Evolutionary conservation across 2,888 invertebrate genomes (phyloP), one percentile per base, ranked within the genome.

Genomic region (Sminthurides aquaticus): DNA sequence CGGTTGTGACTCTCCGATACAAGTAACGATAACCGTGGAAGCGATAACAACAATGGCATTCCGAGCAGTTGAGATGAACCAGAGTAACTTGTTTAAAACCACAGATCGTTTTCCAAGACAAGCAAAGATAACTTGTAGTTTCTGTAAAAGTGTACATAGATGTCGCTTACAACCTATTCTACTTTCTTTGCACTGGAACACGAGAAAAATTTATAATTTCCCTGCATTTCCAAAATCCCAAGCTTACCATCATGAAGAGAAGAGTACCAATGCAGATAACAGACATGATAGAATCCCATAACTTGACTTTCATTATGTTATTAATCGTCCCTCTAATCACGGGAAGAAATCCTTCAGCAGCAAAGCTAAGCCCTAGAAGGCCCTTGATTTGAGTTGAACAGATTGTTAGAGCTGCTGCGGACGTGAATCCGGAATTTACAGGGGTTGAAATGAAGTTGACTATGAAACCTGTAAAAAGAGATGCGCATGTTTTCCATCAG

Each of bases 11-110:
- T 82, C 79, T 76, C 83, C 81, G 52, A 81, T 79, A 76, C 86
- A 85, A 77, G 86, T 84, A 75, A 83, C 80, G 20, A 52, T 52
- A 20, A 20, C 80, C 0, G 86, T 86, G 76, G 87, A 87, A 22
- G 84, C 79, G 25, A 90, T 82, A 58, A 90, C 89, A 29, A 90
- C 85, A 48, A 89, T 80, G 70, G 90, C 89, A 79, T 90, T 90
- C 69, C 90, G 80, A 0, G 87, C 85, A 28, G 88, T 89, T 66
- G 87, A 86, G 54, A 88, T 80, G 76, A 89, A 82, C 87, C 88
- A 89, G 58, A 88, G 80, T 54, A 82, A 77, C 75, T 86, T 85
- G 54, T 82, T 79, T 22, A 83, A 68, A n/a, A 79, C 52, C 8
- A 48, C 49, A 1, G 62, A 58, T 18, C 57, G 2, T 49, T 43